Evolutionary conservation across 2,888 invertebrate genomes (phyloP), one percentile per base, ranked within the genome.

Genomic region (Brachylomia viminalis): DNA sequence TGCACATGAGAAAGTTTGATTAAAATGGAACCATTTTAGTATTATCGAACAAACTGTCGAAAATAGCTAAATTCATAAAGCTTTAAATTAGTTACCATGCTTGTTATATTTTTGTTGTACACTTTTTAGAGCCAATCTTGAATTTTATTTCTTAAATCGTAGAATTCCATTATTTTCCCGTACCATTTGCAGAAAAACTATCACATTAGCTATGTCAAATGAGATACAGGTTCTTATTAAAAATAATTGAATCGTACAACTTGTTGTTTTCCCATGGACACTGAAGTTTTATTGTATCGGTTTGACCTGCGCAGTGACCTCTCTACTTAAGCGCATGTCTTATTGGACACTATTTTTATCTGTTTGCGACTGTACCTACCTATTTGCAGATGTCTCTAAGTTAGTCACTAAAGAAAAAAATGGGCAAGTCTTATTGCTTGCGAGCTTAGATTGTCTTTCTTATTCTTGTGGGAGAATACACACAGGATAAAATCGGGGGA

Each of bases 241-340:
- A 75, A 80, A 64, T 75, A 80, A 76, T 59, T 68, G 80, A 76
- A 72, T 7, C 33, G 15, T 17, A 61, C n/a, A 64, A 61, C 13
- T 67, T 67, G 47, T 71, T 54, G 54, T 72, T 72, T 64, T 77
- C 65, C 49, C 56, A 23, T 11, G 1, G 3, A 66, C 5, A 17
- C 13, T 49, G 49, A 45, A 69, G 15, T 15, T 72, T 65, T 61
- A 67, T 77, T 71, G n/a, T 64, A 82, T 82, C 15, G 15, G 38
- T 68, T 74, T 82, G 73, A 74, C 67, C 78, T 30, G 20, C 42
- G 49, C 45, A 33, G 23, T 72, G 64, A 82, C 77, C 77, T 82
- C 54, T 42, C n/a, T 47, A 15, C 23, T 52, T 58, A 70, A 62
- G 56, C 69, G 67, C 47, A 23, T 62, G 72, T 67, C 49, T 74